Evolutionary conservation across 2,797 vertebrate species (phyloP), one percentile per base, ranked within the genome.

Genomic region (Pipistrellus kuhlii): DNA sequence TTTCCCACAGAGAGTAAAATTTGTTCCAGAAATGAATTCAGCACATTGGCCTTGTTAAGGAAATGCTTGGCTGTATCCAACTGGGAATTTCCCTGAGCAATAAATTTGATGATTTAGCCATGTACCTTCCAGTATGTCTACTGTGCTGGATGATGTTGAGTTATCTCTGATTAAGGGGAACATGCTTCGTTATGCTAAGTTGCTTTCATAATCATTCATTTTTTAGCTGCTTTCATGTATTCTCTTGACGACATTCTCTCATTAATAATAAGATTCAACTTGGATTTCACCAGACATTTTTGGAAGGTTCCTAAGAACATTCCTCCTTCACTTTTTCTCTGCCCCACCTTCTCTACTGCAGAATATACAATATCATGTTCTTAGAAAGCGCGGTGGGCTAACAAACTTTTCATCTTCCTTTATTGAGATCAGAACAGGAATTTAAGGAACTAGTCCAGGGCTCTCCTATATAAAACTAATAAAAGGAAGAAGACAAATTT

Each of bases 11-110:
- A 93, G 88, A 96, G 69, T 73, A 64, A 94, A 90, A 85, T 93
- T 66, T 88, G 72, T 72, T 95, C 87, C 94, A 94, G 95, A 92
- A 95, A 87, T 93, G 89, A 95, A 96, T 96, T 91, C 94, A 95
- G 89, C 57, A 51, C 85, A 78, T 87, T 91, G 94, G 38, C 82
- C 69, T 90, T 87, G 85, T 82, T 94, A 83, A 89, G 57, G 38
- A 95, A 96, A 71, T 91, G 51, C 48, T 95, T 94, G 76, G 25
- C 62, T 66, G 30, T 80, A 89, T 95, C 51, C 77, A 41, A 76
- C 53, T 82, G 91, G 91, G 89, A 96, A 82, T 81, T 81, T 91
- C 78, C 27, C 57, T 87, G 72, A 95, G 76, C 71, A 90, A 85
- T 96, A 95, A 93, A 87, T 95, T 94, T 87, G 81, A 86, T 89